These are phyloP conservation scores for Numida meleagris DNA, from an alignment of 2,113 vertebrate species.

Conservation along the genomic window DNA sequence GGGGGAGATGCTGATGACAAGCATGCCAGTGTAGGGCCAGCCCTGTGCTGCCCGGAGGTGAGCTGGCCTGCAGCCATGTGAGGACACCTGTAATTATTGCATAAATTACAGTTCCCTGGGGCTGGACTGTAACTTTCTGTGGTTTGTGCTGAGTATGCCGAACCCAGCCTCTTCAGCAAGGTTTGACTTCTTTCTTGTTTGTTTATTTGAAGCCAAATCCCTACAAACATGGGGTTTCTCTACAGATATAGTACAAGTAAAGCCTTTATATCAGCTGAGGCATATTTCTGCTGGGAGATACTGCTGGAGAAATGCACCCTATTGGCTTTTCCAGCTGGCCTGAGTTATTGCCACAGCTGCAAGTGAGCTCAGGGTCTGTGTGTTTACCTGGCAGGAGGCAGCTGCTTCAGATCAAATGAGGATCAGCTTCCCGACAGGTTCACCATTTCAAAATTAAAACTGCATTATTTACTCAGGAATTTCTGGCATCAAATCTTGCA, in stretches of 20 bases:
- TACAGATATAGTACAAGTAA: background rate
- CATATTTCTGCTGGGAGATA: background rate
- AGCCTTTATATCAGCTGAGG: background rate
- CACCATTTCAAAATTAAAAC: background rate
- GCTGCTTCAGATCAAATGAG: background rate
- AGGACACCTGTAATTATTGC: background rate
- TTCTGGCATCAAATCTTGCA: background rate
- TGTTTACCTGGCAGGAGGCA: background rate
- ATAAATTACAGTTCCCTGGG: background rate
- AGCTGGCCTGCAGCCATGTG: background rate
- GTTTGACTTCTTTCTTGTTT: background rate
- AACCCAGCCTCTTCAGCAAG: background rate
- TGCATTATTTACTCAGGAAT: conserved; percentile 13
- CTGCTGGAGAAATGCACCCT: background rate
- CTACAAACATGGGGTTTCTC: background rate
- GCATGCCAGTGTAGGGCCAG: background rate
- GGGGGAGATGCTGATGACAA: background rate
- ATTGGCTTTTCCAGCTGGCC: background rate
- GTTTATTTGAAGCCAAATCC: background rate
- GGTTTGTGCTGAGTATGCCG: background rate
- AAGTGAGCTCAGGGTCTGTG: background rate
- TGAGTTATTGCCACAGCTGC: background rate
- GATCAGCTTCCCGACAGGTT: background rate
- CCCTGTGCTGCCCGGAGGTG: accelerated
- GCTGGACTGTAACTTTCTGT: background rate